Base-by-base conservation (phyloP, 2,113 vertebrate genomes). In the Carollia perspicillata region DNA sequence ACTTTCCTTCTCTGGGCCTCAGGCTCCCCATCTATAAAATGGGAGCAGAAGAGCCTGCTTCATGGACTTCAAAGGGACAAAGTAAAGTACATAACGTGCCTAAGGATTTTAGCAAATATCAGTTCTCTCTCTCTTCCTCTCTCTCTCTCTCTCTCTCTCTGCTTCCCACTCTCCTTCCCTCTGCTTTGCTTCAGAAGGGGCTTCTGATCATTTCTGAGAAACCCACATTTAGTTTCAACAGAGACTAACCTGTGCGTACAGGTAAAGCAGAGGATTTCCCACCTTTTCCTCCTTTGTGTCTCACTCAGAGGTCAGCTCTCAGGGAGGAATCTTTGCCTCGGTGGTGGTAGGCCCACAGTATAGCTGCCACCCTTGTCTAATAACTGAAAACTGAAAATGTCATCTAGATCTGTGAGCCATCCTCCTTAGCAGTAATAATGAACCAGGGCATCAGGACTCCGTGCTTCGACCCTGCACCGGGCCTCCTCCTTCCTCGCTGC, bases 341-440 rank as follows among this genome's bases (percentile, higher is more conserved):
- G 30, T 13, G 11, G 12, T 0, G 3, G 60, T 8, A 37, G 2
- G 14, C 2, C 2, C 0, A 26, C 5, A 47, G 35, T 42, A n/a
- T 20, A 33, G 83, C 40, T 30, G 23, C 63, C 37, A 13, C 17
- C 5, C 22, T 51, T 11, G 16, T 23, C 20, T 33, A 37, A 17
- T 3, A 9, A 17, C 8, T 18, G 17, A 35, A 68, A 47, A 11
- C 8, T 18, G 17, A 35, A 68, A 47, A 11, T 42, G 87, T 47
- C 2, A 22, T 12, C 63, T 18, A 14, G 60, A 58, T 22, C 6
- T 14, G 0, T 1, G 6, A 84, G n/a, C 28, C n/a, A 4, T 28
- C 0, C 2, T 40, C 26, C 65, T 22, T 14, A 6, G 69, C 66
- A 13, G 17, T 22, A 11, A 37, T 2, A 42, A 71, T 5, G 5